Evolutionary conservation across 1,140 invertebrate genomes (phyloP), one percentile per base, ranked within the genome.

Genomic region (Samia ricini): DNA sequence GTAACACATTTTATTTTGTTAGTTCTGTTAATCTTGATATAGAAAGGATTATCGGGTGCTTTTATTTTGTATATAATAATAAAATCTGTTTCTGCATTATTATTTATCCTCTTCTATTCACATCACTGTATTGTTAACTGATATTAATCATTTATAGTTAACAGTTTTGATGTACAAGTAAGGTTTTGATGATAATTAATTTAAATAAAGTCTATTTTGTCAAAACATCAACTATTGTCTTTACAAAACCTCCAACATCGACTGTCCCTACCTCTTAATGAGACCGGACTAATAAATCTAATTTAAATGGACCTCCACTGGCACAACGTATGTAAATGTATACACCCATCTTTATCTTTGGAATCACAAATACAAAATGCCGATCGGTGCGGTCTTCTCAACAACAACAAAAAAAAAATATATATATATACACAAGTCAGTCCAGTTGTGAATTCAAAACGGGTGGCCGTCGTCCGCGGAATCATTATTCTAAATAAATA

Each of bases 311-410:
- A 83, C 85, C 81, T 79, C 79, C 76, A 61, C 72, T 87, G 81
- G 84, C 79, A 87, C 86, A 84, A 88, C 83, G 86, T 89, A 89
- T 89, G 87, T 89, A 84, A 88, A 89, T 89, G 69, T 78, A 89
- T 87, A 89, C 87, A n/a, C n/a, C n/a, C n/a, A 68, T 85, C 82
- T 89, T 88, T 88, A 88, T 88, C 85, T 85, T 81, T 71, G 75
- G 75, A 80, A 89, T 89, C 85, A 80, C 80, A 85, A 85, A 83
- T 80, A 81, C 83, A 74, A 71, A 79, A 76, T 64, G 76, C 74
- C 79, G 77, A 83, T 81, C 72, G 76, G 75, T 59, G 36, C 29
- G 48, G 22, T 57, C 29, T 57, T 26, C 26, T 10, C 8, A 50
- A 22, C 24, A 59, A 59, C n/a, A n/a, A n/a, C n/a, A n/a, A n/a